Base-by-base conservation (phyloP, 1,140 invertebrate genomes). In the Thaumatotibia leucotreta region DNA sequence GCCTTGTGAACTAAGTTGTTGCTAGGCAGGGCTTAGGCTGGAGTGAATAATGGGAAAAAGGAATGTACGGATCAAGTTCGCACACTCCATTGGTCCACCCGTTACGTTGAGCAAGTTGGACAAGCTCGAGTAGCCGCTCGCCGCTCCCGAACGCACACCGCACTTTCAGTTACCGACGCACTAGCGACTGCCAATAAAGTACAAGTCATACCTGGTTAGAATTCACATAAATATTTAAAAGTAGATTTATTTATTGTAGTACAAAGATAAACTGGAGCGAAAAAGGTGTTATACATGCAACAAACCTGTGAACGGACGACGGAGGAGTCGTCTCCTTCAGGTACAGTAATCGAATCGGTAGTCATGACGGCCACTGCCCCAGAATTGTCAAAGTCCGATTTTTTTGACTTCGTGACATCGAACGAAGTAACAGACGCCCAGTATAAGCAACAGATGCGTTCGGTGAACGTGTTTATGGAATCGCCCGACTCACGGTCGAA, bases 371-470 rank as follows among this genome's bases (percentile, higher is more conserved):
- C 96, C 91, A 93, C 95, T 86, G 95, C 96, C 89, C 93, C 93
- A 77, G 92, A 93, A 84, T 93, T 95, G 86, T 89, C 91, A 77
- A 96, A 96, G 85, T 95, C 95, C 58, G 96, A 97, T 86, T 97
- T 96, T 91, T 97, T 96, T 89, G 96, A 97, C 83, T 96, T 97
- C 86, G 95, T 96, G 39, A 95, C 95, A n/a, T 95, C 95, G 4
- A 95, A 95, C 63, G 95, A 93, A 85, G 92, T 82, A 84, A 94
- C 88, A 85, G 93, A 92, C 80, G 91, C 84, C 45, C 93, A 93
- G 76, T 93, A 93, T 80, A 92, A 93, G 72, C 92, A 93, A 81
- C 93, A 93, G 83, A 93, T 93, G 93, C 89, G 92, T 67, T 92
- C 90, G 64, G 92, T 93, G 27, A 93, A 93, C 87, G 92, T 92